phyloP scores from a whole-genome alignment of 2,113 vertebrate species.

The Gobiocypris rarus region DNA sequence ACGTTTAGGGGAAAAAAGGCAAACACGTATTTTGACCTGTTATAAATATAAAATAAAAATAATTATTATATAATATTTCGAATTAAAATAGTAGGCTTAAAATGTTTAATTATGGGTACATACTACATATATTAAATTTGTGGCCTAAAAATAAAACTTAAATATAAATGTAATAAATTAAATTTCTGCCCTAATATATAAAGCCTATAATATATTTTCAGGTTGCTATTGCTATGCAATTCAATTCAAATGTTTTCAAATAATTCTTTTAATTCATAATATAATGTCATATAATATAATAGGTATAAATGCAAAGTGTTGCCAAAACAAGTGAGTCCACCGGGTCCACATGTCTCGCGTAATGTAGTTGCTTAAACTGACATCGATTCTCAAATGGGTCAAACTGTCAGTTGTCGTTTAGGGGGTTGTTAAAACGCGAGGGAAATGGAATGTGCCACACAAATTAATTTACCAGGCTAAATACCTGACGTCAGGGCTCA shows the following conservation, averaged over 20 bases:
- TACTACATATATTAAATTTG: neutral
- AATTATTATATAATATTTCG: neutral
- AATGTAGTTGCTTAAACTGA: slow-evolving; percentile 76
- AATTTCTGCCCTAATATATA: neutral
- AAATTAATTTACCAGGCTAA: slow-evolving; percentile 87
- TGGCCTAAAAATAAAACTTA: neutral
- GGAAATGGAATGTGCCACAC: slow-evolving; percentile 84
- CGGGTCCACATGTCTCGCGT: slow-evolving; percentile 29
- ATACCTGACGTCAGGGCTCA: slow-evolving; percentile 74
- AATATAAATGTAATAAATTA: neutral
- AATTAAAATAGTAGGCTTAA: neutral
- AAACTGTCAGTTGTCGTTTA: slow-evolving; percentile 89
- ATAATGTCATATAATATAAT: neutral
- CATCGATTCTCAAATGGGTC: slow-evolving; percentile 87
- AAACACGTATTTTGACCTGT: neutral
- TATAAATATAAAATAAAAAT: slow-evolving; percentile 52
- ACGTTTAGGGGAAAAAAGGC: neutral
- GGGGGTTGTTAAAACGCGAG: slow-evolving; percentile 84
- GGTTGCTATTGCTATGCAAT: neutral
- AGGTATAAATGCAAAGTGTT: neutral
- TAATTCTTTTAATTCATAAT: neutral
- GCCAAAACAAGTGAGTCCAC: neutral
- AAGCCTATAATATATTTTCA: neutral
- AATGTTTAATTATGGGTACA: neutral
- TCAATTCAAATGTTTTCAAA: neutral